A percentile compares a stretch with the other conserved stretches of the same genome.
phyloP scores from a whole-genome alignment of 2,888 invertebrate species.

The Catocala fraxini region DNA sequence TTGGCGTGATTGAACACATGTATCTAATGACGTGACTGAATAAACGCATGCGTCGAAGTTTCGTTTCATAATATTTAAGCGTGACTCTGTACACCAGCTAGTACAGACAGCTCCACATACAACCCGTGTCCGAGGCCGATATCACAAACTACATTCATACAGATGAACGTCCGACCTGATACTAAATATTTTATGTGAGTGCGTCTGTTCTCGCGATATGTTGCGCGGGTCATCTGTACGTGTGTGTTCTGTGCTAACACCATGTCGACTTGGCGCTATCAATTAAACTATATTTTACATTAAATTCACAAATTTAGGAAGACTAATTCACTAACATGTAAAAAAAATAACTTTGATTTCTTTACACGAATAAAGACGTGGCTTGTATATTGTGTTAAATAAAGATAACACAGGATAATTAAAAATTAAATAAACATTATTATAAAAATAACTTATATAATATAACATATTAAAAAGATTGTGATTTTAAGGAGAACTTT shows the following conservation, averaged over 20 bases:
- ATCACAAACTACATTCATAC: no score
- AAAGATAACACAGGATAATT: background rate
- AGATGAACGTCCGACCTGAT: no score
- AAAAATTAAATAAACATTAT: background rate
- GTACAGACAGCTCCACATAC: conserved; percentile 2
- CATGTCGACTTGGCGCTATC: conserved; percentile 20
- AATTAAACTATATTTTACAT: conserved; percentile 15
- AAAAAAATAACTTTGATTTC: conserved; percentile 31
- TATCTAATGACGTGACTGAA: conserved; percentile 6
- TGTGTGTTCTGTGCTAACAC: conserved; percentile 3
- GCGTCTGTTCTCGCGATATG: no score
- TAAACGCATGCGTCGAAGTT: conserved; percentile 2
- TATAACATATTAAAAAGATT: background rate
- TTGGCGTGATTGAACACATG: no score
- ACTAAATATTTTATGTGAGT: no score
- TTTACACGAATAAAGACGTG: conserved; percentile 1
- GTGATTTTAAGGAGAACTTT: conserved; percentile 1
- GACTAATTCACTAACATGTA: conserved; percentile 22
- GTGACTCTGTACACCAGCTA: conserved; percentile 4
- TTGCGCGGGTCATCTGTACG: no score
- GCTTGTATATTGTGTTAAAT: background rate
- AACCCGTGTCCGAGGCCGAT: background rate
- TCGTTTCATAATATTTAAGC: conserved; percentile 11
- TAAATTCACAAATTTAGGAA: conserved; percentile 20
- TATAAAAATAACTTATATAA: background rate